Conservation (phyloP, 1,140 invertebrate genomes). For the Drosophila pachea region DNA sequence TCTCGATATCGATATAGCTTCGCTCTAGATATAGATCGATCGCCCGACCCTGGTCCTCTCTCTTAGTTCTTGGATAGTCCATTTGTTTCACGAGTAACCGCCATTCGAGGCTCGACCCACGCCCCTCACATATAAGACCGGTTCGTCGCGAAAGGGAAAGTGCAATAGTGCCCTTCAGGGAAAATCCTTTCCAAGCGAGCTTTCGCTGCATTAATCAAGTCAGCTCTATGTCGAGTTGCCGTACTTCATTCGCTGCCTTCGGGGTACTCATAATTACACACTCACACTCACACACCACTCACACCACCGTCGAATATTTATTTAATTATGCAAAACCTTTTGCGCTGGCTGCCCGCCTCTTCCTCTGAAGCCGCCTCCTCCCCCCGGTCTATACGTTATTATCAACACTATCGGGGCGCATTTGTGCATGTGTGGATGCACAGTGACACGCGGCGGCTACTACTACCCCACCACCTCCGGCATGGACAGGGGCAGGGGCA, state of each 20-base stretch:
- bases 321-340: slow-evolving; percentile 3
- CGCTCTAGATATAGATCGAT: too few species aligned
- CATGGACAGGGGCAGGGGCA: slow-evolving; percentile 11
- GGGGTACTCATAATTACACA: too few species aligned
- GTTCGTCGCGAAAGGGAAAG: too few species aligned
- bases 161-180: too few species aligned
- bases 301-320: background rate
- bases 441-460: slow-evolving; percentile 47
- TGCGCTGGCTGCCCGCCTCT: slow-evolving; percentile 15
- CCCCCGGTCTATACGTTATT: slow-evolving; percentile 17
- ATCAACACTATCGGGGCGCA: slow-evolving; percentile 25
- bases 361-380: slow-evolving; percentile 5
- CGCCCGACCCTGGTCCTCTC: too few species aligned
- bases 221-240: background rate
- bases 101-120: too few species aligned
- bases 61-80: too few species aligned
- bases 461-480: slow-evolving; percentile 38
- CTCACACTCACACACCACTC: background rate
- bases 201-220: background rate
- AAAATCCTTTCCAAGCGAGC: too few species aligned
- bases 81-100: too few species aligned
- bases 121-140: too few species aligned
- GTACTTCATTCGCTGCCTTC: too few species aligned
- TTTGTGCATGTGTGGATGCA: slow-evolving; percentile 1
- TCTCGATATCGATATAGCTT: too few species aligned